Evolutionary conservation across 2,113 vertebrate species (phyloP).

Genomic region (Mus musculus): GRCm39 chr14:40391501-40392000

Average conservation of each 20-base stretch:
- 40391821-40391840: not conserved
- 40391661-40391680: not conserved
- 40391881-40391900: not conserved
- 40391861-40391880: not conserved
- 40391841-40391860: not conserved
- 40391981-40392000: not conserved
- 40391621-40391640: not conserved
- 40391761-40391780: not conserved
- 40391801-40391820: not conserved
- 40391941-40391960: not conserved
- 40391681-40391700: too few relatives aligned
- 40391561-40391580: not conserved
- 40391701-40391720: not conserved
- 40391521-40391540: not conserved
- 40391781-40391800: not conserved
- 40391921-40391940: not conserved
- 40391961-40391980: not conserved
- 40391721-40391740: not conserved
- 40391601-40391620: not conserved
- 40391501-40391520: not conserved
- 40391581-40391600: not conserved
- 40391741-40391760: not conserved
- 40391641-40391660: not conserved
- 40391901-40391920: not conserved
- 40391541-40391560: not conserved